These are phyloP conservation scores for Allophyes oxyacanthae DNA, from an alignment of 2,888 invertebrate species.

Conservation along the genomic window DNA sequence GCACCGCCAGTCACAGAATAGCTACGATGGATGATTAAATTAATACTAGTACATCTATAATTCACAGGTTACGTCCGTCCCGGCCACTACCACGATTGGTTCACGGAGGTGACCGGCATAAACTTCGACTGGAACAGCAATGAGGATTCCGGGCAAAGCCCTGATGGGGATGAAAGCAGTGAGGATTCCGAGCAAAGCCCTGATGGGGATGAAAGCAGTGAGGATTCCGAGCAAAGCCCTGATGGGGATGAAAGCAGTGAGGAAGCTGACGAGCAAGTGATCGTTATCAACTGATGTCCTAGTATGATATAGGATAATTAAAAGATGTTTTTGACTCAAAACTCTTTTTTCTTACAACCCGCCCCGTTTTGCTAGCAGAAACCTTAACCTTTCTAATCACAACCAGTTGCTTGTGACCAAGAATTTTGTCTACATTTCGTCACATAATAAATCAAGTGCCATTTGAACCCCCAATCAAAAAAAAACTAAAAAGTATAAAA, in stretches of 20 bases:
- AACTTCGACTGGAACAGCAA: constrained; percentile 77
- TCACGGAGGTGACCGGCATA: constrained; percentile 72
- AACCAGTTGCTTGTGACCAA: too few species aligned
- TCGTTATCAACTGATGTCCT: constrained; percentile 23
- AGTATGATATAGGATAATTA: neutral
- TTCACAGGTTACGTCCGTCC: constrained; percentile 78
- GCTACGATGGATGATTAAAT: too few species aligned
- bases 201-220: neutral
- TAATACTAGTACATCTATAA: too few species aligned
- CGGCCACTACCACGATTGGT: constrained; percentile 82
- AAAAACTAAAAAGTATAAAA: too few species aligned
- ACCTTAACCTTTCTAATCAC: too few species aligned
- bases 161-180: neutral
- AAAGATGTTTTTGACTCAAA: neutral
- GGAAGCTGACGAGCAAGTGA: constrained; percentile 16
- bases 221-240: neutral
- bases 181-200: neutral
- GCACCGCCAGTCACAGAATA: too few species aligned
- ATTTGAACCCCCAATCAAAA: too few species aligned
- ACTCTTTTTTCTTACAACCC: neutral
- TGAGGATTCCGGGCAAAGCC: neutral
- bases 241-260: neutral
- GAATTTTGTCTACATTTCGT: too few species aligned
- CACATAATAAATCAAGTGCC: too few species aligned
- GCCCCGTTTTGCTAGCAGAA: neutral